Evolutionary conservation across 2,797 vertebrate species (phyloP), one percentile per base, ranked within the genome.

Genomic region (Merluccius polli): DNA sequence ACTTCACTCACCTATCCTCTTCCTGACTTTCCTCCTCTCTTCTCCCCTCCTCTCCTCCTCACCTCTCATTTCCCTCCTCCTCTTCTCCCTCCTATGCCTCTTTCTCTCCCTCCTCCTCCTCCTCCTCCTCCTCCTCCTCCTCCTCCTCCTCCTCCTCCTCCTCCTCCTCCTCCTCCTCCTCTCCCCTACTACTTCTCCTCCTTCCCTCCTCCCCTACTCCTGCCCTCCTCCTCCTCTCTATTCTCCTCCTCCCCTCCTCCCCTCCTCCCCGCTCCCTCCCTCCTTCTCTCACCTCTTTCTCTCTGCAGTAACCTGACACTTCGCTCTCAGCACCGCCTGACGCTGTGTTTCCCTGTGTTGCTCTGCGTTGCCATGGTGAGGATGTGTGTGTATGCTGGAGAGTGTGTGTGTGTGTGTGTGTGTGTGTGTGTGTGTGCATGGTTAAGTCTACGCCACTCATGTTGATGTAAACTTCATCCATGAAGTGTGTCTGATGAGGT

Each of bases 281-380:
- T 84, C 83, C 75, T 80, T 81, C 83, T 74, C 83, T 87, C 82
- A 75, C 78, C 87, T 83, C 75, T 84, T 90, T 89, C 84, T 85
- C 87, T 83, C 78, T 78, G 82, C 85, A 85, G 87, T 93, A 95
- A 95, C 83, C 91, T 83, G 93, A 94, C 89, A 93, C 91, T 91
- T 89, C 11, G 91, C 91, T 93, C 81, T 93, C 92, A 94, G 88
- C 80, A 21, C 85, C 87, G 94, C 90, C 92, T 89, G 90, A 88
- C 89, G 91, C 92, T 90, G 93, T 96, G 95, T 95, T 96, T 95
- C 91, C 76, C 91, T 94, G 90, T 97, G 95, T 96, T 97, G 95
- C 94, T 95, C 83, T 92, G 87, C 73, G 94, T 97, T 97, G 94
- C 96, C 94, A 97, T 95, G 95, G 95, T 91, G 95, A 96, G 95